Evolutionary conservation across 2,888 invertebrate genomes (phyloP), one percentile per base, ranked within the genome.

Genomic region (Noctua janthe): DNA sequence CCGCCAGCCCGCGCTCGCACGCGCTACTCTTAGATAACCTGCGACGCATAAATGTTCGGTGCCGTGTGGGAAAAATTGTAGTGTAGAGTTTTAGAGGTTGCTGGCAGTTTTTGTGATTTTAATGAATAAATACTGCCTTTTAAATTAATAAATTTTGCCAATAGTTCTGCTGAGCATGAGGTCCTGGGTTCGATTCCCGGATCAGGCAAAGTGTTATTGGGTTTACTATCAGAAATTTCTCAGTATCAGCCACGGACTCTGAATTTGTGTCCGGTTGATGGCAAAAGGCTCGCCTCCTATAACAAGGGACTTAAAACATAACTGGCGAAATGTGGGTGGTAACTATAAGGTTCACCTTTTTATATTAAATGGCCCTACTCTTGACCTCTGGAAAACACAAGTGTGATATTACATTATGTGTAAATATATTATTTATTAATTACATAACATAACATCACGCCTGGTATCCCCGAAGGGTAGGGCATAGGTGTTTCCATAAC

Each of bases 11-110:
- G 69, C 69, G n/a, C 67, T 67, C 87, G 90, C 88, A 79, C 80
- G 84, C 83, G 90, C 86, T 82, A 78, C 85, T 80, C 87, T 76
- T 64, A 81, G 86, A 84, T 84, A 86, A 86, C 87, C 86, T 84
- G 85, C 81, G 76, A 84, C 83, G 88, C 84, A 85, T 86, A 86
- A 86, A 89, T 86, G 85, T 76, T 70, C 64, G 47, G 69, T 6
- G 39, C 49, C 20, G 35, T 83, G 82, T 89, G 87, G 85, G 83
- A 90, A 87, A 80, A 71, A 62, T 2, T 62, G n/a, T 74, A 8
- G 13, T 47, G 17, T 47, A 17, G 5, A 17, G 35, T 29, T 62
- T 20, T 59, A 17, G 23, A 76, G 47, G 11, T 56, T 49, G 23
- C 23, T 69, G 49, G n/a, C 17, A 7, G n/a, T 20, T 56, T 59